Conservation (phyloP, 2,113 vertebrate genomes). For the Cebus imitator region DNA sequence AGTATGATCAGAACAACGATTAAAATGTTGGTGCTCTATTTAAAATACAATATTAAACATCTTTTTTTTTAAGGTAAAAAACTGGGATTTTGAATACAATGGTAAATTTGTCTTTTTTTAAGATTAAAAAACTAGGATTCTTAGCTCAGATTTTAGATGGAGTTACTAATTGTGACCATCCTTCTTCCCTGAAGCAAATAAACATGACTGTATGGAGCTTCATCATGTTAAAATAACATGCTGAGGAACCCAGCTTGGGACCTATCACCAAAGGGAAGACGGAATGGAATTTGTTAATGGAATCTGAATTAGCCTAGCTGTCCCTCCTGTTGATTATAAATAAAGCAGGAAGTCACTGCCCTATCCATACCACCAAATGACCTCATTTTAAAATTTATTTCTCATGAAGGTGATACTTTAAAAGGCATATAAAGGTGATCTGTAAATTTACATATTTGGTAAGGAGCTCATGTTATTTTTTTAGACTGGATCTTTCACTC, state of each 20-base stretch:
- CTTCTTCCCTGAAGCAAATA: constrained; percentile 32
- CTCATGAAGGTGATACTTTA: constrained; percentile 46
- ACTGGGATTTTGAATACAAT: not conserved
- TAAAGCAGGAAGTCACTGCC: constrained; percentile 20
- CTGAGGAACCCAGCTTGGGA: constrained; percentile 27
- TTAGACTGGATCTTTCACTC: too few species aligned
- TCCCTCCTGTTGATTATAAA: constrained; percentile 30
- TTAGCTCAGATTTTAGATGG: constrained; percentile 23
- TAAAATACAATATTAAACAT: not conserved
- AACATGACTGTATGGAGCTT: not conserved
- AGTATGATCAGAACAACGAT: not conserved
- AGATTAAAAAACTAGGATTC: not conserved
- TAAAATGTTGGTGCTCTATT: constrained; percentile 6
- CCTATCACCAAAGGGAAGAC: not conserved
- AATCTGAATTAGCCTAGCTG: constrained; percentile 62
- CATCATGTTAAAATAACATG: not conserved
- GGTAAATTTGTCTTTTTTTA: not conserved
- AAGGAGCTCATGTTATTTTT: constrained; percentile 38
- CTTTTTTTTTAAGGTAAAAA: constrained; percentile 27
- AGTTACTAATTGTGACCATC: constrained; percentile 10
- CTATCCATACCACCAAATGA: not conserved
- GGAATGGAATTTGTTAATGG: constrained; percentile 7
- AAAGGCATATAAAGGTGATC: not conserved
- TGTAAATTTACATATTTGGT: not conserved
- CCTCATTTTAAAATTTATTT: constrained; percentile 43